Evolutionary conservation across 2,888 invertebrate species (phyloP).

Genomic region (Agrochola lychnidis): DNA sequence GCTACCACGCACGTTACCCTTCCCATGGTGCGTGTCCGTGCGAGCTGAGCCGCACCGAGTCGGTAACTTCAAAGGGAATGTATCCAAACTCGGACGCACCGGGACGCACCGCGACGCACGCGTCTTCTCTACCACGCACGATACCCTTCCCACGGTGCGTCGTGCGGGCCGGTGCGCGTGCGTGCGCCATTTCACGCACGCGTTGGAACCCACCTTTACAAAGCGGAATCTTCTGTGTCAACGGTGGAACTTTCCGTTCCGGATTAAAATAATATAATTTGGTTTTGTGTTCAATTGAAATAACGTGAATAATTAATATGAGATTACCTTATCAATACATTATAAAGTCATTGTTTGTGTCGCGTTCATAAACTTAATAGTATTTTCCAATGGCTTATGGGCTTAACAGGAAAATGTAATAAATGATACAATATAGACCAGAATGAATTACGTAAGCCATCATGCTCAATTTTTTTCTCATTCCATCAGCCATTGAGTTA

Average conservation of each 20-base stretch:
- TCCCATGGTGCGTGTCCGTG: too few relatives aligned
- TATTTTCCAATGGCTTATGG: not conserved
- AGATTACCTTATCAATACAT: slow-evolving; percentile 20
- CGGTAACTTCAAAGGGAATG: too few relatives aligned
- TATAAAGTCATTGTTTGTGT: slow-evolving; percentile 3
- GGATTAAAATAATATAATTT: slow-evolving; percentile 28
- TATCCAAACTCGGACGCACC: too few relatives aligned
- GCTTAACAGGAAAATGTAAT: slow-evolving; percentile 9
- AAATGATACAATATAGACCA: not conserved
- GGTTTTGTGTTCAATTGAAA: slow-evolving; percentile 40
- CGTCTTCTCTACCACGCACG: too few relatives aligned
- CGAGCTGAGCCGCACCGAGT: too few relatives aligned
- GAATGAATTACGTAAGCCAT: slow-evolving; percentile 15
- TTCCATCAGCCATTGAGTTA: slow-evolving; percentile 41
- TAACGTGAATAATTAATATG: slow-evolving; percentile 38
- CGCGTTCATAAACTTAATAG: not conserved
- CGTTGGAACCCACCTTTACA: slow-evolving; percentile 14
- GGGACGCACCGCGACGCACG: too few relatives aligned
- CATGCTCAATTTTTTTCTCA: slow-evolving; percentile 22
- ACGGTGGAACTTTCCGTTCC: not conserved
- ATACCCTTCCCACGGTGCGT: too few relatives aligned
- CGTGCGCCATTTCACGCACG: too few relatives aligned
- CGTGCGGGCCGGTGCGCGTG: too few relatives aligned
- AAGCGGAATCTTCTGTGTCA: slow-evolving; percentile 35
- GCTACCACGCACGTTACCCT: too few relatives aligned